Evolutionary conservation across 2,888 invertebrate species (phyloP).

Genomic region (Epinotia nisella): DNA sequence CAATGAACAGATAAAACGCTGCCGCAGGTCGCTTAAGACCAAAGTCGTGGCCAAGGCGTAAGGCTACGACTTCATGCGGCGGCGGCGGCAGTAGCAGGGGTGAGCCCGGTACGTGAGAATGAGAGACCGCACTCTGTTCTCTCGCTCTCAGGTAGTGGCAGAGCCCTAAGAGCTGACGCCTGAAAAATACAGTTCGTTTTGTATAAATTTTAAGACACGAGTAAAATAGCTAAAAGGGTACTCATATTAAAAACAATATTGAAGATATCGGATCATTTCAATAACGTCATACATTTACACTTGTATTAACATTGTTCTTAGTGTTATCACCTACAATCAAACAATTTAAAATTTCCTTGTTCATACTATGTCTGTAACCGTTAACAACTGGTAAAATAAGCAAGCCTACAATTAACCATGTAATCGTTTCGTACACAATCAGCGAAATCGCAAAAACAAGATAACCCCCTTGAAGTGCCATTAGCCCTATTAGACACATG

Average conservation of each 20-base stretch:
- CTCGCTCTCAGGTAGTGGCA: too few relatives aligned
- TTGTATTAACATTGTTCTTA: background rate
- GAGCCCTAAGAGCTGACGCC: too few relatives aligned
- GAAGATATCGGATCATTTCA: background rate
- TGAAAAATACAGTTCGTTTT: too few relatives aligned
- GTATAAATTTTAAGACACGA: background rate
- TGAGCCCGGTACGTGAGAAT: too few relatives aligned
- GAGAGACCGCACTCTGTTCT: too few relatives aligned
- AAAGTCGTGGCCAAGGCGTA: too few relatives aligned
- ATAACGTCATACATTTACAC: background rate
- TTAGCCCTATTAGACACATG: conserved; percentile 48
- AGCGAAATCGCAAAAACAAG: conserved; percentile 47
- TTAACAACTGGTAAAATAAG: conserved; percentile 63
- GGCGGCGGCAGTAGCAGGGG: too few relatives aligned
- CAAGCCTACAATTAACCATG: conserved; percentile 58
- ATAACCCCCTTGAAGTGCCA: conserved; percentile 44
- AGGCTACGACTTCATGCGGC: too few relatives aligned
- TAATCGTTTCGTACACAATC: conserved; percentile 50
- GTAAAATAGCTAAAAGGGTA: background rate
- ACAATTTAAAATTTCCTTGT: conserved; percentile 49
- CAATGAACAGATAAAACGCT: too few relatives aligned
- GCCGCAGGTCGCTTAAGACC: too few relatives aligned
- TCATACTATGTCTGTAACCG: conserved; percentile 66
- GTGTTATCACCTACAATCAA: background rate
- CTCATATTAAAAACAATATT: background rate